A percentile compares a stretch with the other conserved stretches of the same genome.
phyloP scores from a whole-genome alignment of 2,797 vertebrate genomes.

The Agapornis canus region DNA sequence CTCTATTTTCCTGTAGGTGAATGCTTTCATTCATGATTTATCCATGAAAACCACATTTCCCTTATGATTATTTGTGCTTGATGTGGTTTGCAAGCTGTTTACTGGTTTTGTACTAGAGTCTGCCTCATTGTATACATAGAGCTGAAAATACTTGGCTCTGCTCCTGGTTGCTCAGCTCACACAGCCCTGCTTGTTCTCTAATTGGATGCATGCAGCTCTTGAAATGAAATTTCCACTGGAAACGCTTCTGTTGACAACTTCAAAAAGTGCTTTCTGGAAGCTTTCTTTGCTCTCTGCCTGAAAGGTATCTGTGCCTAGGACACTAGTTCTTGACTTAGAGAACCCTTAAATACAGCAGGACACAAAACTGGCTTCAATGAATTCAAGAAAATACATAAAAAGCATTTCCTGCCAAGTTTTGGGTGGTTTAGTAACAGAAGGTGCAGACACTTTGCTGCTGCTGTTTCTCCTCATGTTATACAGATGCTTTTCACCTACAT shows the following conservation, averaged over 20 bases:
- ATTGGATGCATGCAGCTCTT: not conserved
- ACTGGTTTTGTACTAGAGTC: not conserved
- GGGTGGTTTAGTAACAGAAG: not conserved
- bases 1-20: not conserved
- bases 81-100: not conserved
- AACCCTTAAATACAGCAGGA: not conserved
- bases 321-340: not conserved
- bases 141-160: not conserved
- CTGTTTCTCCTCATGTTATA: not conserved
- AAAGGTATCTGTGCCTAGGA: not conserved
- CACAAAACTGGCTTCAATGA: not conserved
- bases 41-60: not conserved
- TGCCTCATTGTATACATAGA: not conserved
- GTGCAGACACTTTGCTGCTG: not conserved
- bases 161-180: not conserved
- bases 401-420: not conserved
- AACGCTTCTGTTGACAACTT: constrained; percentile 7
- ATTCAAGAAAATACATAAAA: not conserved
- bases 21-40: not conserved
- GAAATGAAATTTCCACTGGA: not conserved
- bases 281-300: not conserved
- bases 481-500: not conserved
- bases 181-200: not conserved
- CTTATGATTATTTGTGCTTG: not conserved
- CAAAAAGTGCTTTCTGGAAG: not conserved